A percentile compares a stretch with the other conserved stretches of the same genome.
Evolutionary conservation across 2,113 vertebrate genomes (phyloP).

Genomic region (Galbula dea): DNA sequence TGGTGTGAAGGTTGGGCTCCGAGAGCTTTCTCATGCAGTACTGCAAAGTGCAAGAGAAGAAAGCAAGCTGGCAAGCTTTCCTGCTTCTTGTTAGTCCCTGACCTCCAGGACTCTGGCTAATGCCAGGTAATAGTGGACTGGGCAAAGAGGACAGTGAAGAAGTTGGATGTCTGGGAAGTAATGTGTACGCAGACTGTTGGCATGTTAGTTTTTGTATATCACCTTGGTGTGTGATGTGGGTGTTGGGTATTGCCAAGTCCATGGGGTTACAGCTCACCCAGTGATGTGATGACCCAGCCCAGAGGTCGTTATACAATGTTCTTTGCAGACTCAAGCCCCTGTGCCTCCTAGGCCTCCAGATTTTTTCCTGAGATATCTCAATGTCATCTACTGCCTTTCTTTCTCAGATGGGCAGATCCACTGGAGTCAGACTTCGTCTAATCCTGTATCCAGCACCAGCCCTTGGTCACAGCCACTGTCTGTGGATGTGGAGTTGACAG

Average conservation of each 20-base stretch:
- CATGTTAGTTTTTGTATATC: background rate
- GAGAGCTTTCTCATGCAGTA: background rate
- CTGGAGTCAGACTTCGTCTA: slow-evolving; percentile 43
- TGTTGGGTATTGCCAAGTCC: background rate
- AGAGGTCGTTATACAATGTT: background rate
- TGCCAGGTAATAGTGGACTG: background rate
- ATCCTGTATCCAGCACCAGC: background rate
- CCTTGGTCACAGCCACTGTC: slow-evolving; percentile 44
- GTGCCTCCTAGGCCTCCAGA: background rate
- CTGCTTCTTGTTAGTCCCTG: background rate
- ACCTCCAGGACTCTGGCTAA: background rate
- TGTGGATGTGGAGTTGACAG: slow-evolving; percentile 75
- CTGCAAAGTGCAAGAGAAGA: background rate
- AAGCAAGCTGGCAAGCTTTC: background rate
- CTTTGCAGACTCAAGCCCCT: background rate
- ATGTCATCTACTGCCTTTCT: background rate
- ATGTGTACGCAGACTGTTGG: background rate
- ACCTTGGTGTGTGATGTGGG: background rate
- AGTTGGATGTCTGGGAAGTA: background rate
- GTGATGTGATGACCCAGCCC: background rate
- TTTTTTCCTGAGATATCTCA: background rate
- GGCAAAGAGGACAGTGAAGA: background rate
- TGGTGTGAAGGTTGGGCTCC: background rate
- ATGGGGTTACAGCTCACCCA: background rate
- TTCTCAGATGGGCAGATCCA: slow-evolving; percentile 53